These are phyloP conservation scores for Urocyon cinereoargenteus DNA, from an alignment of 2,797 vertebrate species.

Conservation along the genomic window DNA sequence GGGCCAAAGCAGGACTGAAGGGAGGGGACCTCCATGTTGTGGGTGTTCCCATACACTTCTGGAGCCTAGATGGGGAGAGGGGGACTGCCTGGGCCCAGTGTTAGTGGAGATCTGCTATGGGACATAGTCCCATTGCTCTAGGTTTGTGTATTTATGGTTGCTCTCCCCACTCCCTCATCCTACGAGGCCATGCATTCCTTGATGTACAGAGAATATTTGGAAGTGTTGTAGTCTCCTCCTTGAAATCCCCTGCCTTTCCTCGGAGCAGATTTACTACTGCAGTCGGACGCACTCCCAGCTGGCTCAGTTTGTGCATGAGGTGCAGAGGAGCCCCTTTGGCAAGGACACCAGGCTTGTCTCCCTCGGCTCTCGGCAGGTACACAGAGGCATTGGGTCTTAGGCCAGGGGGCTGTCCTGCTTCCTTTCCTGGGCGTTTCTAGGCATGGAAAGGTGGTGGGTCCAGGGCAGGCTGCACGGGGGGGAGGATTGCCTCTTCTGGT, in stretches of 20 bases:
- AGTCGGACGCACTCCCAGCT: slow-evolving; percentile 99
- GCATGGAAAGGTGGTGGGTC: too few species aligned
- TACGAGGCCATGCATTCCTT: not conserved
- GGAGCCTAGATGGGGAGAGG: not conserved
- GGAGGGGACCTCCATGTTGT: not conserved
- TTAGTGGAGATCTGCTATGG: not conserved
- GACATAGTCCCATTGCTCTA: not conserved
- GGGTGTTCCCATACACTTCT: not conserved
- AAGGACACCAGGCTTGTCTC: slow-evolving; percentile 92
- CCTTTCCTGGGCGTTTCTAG: not conserved
- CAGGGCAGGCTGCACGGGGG: rapidly evolving
- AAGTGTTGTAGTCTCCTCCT: not conserved
- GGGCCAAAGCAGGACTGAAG: rapidly evolving
- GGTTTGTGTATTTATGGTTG: too few species aligned
- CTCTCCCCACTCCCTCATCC: rapidly evolving
- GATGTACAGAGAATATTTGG: not conserved
- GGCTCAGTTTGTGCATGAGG: slow-evolving; percentile 96
- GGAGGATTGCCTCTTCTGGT: too few species aligned
- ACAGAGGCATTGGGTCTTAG: not conserved
- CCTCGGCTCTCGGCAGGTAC: slow-evolving; percentile 96
- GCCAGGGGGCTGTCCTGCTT: not conserved
- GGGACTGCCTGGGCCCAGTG: not conserved
- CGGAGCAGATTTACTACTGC: slow-evolving; percentile 96
- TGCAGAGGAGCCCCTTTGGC: slow-evolving; percentile 96
- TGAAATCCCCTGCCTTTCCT: not conserved